Evolutionary conservation across 2,797 vertebrate genomes (phyloP).

Genomic region (Lerista edwardsae): DNA sequence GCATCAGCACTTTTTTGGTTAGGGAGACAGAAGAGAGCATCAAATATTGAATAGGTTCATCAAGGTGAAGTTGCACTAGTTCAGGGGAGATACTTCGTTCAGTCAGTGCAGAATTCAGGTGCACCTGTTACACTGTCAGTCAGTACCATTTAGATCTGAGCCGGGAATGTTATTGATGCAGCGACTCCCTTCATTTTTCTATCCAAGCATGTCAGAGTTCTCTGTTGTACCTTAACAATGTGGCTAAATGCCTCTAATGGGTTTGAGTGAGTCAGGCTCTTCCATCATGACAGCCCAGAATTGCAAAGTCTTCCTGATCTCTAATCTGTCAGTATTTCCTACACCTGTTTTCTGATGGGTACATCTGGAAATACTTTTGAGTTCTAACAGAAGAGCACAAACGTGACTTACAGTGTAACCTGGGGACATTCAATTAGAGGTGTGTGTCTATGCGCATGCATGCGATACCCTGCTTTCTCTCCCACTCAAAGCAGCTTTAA

Average conservation of each 20-base stretch:
- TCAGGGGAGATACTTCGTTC: not conserved
- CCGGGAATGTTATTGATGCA: not conserved
- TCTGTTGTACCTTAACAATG: not conserved
- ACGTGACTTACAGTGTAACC: too few relatives aligned
- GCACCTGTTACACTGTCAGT: not conserved
- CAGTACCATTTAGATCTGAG: not conserved
- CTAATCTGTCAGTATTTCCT: too few relatives aligned
- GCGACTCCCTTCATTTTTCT: not conserved
- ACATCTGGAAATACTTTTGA: too few relatives aligned
- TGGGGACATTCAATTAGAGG: too few relatives aligned
- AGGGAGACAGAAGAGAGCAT: not conserved
- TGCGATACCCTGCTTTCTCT: too few relatives aligned
- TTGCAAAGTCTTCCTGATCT: too few relatives aligned
- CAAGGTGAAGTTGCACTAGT: not conserved
- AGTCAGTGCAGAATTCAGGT: not conserved
- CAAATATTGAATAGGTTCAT: slow-evolving; percentile 4
- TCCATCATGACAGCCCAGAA: too few relatives aligned
- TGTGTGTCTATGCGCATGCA: too few relatives aligned
- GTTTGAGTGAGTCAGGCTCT: too few relatives aligned
- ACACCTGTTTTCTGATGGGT: too few relatives aligned
- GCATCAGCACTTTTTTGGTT: slow-evolving; percentile 14
- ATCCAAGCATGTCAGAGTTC: not conserved
- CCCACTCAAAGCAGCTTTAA: too few relatives aligned
- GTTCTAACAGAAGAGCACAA: too few relatives aligned
- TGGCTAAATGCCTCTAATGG: not conserved